Percentiles rank a stretch among this genome's conserved stretches.
These are phyloP conservation scores for Anas capensis DNA, from an alignment of 2,797 vertebrate species.

Conservation along the genomic window DNA sequence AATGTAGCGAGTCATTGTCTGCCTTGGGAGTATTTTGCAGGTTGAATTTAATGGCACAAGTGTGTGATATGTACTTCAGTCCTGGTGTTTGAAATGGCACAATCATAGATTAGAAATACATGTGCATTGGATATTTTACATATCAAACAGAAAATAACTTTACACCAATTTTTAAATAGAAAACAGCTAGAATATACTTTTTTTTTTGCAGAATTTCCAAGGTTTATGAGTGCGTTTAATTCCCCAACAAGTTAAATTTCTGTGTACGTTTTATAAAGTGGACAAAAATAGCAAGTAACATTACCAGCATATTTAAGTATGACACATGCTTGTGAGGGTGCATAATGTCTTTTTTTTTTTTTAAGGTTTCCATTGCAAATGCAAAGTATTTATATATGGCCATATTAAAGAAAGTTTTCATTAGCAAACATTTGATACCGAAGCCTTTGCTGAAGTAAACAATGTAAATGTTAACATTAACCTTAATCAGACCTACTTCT, in stretches of 20 bases:
- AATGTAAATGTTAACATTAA: slow-evolving; percentile 56
- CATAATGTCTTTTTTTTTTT: background rate
- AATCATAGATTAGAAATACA: slow-evolving; percentile 17
- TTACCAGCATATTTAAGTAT: background rate
- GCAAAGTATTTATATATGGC: background rate
- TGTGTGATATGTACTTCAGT: slow-evolving; percentile 86
- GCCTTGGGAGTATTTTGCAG: slow-evolving; percentile 87
- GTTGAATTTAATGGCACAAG: slow-evolving; percentile 91
- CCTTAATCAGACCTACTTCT: slow-evolving; percentile 57
- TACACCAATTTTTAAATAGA: background rate
- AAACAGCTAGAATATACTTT: background rate
- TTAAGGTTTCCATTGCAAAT: background rate
- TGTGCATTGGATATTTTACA: background rate
- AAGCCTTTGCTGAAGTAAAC: slow-evolving; percentile 18
- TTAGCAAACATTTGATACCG: slow-evolving; percentile 14
- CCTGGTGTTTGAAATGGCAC: slow-evolving; percentile 66
- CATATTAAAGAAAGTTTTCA: background rate
- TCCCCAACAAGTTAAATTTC: background rate
- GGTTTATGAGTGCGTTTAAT: background rate
- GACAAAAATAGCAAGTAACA: slow-evolving; percentile 4
- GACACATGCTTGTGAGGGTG: background rate
- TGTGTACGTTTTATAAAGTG: background rate
- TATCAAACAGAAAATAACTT: slow-evolving; percentile 45
- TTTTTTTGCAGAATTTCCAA: background rate
- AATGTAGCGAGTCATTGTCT: slow-evolving; percentile 95